phyloP scores from a whole-genome alignment of 2,797 vertebrate genomes.

The Chaetodon trifasciatus region DNA sequence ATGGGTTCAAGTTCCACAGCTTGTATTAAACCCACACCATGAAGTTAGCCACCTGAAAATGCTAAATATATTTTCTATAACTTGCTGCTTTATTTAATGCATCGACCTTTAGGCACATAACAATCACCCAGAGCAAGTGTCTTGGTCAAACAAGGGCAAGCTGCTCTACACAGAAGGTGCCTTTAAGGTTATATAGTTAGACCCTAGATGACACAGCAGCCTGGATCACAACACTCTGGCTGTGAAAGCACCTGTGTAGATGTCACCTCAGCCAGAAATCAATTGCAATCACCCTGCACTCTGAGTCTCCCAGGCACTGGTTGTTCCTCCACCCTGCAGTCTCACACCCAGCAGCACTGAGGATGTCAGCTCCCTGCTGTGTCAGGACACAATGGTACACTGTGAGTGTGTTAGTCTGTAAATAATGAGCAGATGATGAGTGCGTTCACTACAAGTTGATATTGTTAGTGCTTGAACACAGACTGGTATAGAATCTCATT shows the following conservation, averaged over 20 bases:
- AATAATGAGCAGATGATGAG: background rate
- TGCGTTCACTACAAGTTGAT: background rate
- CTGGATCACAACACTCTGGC: conserved; percentile 16
- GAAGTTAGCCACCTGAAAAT: background rate
- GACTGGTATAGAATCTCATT: background rate
- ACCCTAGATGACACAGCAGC: conserved; percentile 27
- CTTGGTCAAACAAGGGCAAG: background rate
- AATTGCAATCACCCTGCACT: conserved; percentile 35
- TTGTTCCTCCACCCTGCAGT: conserved; percentile 13
- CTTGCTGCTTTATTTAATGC: background rate
- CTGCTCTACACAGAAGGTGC: background rate
- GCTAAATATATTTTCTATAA: background rate
- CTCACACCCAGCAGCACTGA: background rate
- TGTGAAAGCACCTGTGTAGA: conserved; percentile 23
- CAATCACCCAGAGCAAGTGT: background rate
- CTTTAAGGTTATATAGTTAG: conserved; percentile 2
- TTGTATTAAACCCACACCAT: background rate
- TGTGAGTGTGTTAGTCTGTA: background rate
- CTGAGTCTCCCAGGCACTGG: conserved; percentile 23
- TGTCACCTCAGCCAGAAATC: conserved; percentile 52
- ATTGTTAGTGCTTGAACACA: background rate
- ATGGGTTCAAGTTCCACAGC: background rate
- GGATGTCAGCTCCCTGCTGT: background rate
- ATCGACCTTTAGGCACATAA: background rate
- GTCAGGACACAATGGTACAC: background rate